Evolutionary conservation across 2,888 invertebrate species (phyloP).

Genomic region (Pemphredon lugubris): DNA sequence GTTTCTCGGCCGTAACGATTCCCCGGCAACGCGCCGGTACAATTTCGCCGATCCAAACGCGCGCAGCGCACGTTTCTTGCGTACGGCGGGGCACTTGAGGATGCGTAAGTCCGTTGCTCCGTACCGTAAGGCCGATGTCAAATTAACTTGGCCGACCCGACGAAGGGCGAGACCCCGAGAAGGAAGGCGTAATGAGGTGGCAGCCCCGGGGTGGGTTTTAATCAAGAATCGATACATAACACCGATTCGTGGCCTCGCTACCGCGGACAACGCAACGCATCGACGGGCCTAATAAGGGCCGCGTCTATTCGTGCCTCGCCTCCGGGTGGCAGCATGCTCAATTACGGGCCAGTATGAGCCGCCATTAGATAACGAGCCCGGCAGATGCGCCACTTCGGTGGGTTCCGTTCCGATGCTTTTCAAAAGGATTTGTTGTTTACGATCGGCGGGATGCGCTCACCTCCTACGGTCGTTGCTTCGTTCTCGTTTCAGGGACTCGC

Average conservation of each 20-base stretch:
- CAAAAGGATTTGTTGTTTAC: slow-evolving; percentile 51
- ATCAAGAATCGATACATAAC: slow-evolving; percentile 78
- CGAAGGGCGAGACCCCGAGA: slow-evolving; percentile 32
- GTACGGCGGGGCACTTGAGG: not conserved
- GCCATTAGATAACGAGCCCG: slow-evolving; percentile 80
- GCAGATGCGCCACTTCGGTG: slow-evolving; percentile 73
- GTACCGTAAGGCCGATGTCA: not conserved
- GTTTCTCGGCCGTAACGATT: slow-evolving; percentile 23
- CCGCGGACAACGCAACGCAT: slow-evolving; percentile 71
- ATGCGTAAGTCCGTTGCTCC: not conserved
- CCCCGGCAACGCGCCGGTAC: not conserved
- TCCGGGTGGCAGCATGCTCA: slow-evolving; percentile 73
- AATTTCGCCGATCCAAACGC: slow-evolving; percentile 8
- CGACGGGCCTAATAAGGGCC: slow-evolving; percentile 75
- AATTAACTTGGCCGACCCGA: slow-evolving; percentile 61
- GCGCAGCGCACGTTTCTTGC: slow-evolving; percentile 2
- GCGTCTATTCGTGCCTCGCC: slow-evolving; percentile 73
- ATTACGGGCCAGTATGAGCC: slow-evolving; percentile 77
- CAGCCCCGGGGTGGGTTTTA: slow-evolving; percentile 76
- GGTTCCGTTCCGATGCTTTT: slow-evolving; percentile 40
- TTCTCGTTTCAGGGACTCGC: too few species aligned
- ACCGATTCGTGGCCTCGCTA: slow-evolving; percentile 73
- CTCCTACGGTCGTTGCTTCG: slow-evolving; percentile 4
- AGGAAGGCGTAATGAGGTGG: slow-evolving; percentile 76
- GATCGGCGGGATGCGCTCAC: slow-evolving; percentile 31